These are phyloP conservation scores for Rhea pennata DNA, from an alignment of 2,113 vertebrate genomes.

Conservation along the genomic window DNA sequence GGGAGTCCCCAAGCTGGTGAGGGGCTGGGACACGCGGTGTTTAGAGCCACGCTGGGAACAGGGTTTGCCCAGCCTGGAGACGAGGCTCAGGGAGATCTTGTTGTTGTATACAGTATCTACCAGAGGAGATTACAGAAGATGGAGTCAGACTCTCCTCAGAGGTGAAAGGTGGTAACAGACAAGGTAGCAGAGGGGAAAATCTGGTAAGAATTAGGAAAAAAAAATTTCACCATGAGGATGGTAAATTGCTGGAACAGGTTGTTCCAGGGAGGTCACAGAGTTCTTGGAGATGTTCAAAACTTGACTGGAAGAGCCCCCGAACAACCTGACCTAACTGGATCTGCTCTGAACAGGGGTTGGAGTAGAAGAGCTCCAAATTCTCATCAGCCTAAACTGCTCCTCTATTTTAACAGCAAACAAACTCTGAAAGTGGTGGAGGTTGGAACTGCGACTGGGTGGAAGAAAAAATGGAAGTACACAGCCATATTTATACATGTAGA, in stretches of 20 bases:
- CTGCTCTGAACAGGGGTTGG: background rate
- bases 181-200: too few relatives aligned
- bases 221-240: accelerated
- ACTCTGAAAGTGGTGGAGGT: accelerated
- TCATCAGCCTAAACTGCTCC: background rate
- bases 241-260: background rate
- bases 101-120: too few relatives aligned
- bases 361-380: background rate
- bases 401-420: background rate
- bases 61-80: too few relatives aligned
- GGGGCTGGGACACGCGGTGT: too few relatives aligned
- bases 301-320: background rate
- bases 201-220: too few relatives aligned
- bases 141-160: too few relatives aligned
- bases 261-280: accelerated
- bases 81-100: too few relatives aligned
- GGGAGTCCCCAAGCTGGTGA: too few relatives aligned
- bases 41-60: too few relatives aligned
- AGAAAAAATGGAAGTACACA: background rate
- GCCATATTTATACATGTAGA: background rate
- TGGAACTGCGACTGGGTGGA: background rate
- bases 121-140: too few relatives aligned
- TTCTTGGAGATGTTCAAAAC: background rate
- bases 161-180: too few relatives aligned
- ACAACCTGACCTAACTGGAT: background rate